These are phyloP conservation scores for Austrolebias charrua DNA, from an alignment of 2,797 vertebrate genomes.

Conservation along the genomic window DNA sequence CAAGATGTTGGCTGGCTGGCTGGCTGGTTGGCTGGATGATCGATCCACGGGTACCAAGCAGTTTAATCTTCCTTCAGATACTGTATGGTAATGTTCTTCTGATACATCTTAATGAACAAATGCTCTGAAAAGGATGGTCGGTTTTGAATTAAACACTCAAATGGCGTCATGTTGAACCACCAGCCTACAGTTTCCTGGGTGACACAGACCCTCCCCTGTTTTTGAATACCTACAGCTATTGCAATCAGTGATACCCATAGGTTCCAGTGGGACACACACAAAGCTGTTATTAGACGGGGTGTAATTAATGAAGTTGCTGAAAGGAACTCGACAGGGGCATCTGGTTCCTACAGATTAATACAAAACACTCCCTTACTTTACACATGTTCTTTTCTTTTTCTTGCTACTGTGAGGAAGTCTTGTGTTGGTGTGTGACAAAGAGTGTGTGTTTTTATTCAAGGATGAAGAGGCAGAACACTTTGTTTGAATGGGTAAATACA, in stretches of 20 bases:
- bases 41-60: neutral
- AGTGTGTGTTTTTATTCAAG: slow-evolving; percentile 56
- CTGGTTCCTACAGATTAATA: slow-evolving; percentile 83
- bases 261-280: slow-evolving; percentile 57
- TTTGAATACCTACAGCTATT: slow-evolving; percentile 53
- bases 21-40: no score
- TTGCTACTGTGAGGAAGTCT: slow-evolving; percentile 29
- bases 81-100: neutral
- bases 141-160: neutral
- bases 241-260: slow-evolving; percentile 49
- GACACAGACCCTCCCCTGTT: slow-evolving; percentile 15
- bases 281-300: slow-evolving; percentile 74
- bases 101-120: neutral
- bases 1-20: no score
- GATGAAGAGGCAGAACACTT: slow-evolving; percentile 37
- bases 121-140: neutral
- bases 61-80: neutral
- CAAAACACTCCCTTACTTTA: slow-evolving; percentile 74
- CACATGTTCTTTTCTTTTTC: slow-evolving; percentile 16
- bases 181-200: slow-evolving; percentile 1
- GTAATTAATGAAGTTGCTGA: slow-evolving; percentile 83
- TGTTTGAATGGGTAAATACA: slow-evolving; percentile 59
- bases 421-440: slow-evolving; percentile 28
- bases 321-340: slow-evolving; percentile 78
- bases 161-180: slow-evolving; percentile 11